Conservation (phyloP, 2,888 invertebrate species). For the Chrysolina americana region DNA sequence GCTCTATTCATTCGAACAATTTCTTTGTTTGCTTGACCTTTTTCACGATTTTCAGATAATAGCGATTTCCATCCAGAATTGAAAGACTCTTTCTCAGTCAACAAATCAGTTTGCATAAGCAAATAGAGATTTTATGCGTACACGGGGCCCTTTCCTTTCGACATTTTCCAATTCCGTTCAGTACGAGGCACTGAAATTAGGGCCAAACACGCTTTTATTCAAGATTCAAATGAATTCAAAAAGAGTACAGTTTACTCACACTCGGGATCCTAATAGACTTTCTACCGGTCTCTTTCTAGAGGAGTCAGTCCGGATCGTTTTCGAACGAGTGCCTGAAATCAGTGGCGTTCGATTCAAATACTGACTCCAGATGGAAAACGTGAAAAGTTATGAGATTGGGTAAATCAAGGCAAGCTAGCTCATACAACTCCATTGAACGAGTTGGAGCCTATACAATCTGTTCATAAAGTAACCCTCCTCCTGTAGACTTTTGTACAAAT, state of each 20-base stretch:
- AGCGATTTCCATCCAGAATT: background rate
- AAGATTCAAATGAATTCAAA: constrained; percentile 6
- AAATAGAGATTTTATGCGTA: constrained; percentile 15
- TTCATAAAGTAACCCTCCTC: too few relatives aligned
- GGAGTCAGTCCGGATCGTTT: background rate
- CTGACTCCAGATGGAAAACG: too few relatives aligned
- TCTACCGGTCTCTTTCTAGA: background rate
- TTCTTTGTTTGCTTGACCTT: background rate
- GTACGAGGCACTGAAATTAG: constrained; percentile 8
- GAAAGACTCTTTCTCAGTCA: background rate
- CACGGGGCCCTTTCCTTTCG: background rate
- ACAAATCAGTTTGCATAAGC: constrained; percentile 21
- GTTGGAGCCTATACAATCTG: too few relatives aligned
- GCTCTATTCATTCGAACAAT: background rate
- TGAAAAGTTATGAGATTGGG: too few relatives aligned
- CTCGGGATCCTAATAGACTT: constrained; percentile 10
- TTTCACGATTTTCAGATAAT: constrained; percentile 8
- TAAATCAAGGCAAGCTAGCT: too few relatives aligned
- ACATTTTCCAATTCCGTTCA: background rate
- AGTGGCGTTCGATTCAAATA: background rate
- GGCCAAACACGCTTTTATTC: constrained; percentile 4
- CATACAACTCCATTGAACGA: too few relatives aligned
- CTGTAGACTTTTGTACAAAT: too few relatives aligned
- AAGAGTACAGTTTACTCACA: constrained; percentile 21
- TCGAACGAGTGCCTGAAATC: background rate